A percentile compares a stretch with the other conserved stretches of the same genome.
phyloP scores from a whole-genome alignment of 2,113 vertebrate species.

The Dromas ardeola region DNA sequence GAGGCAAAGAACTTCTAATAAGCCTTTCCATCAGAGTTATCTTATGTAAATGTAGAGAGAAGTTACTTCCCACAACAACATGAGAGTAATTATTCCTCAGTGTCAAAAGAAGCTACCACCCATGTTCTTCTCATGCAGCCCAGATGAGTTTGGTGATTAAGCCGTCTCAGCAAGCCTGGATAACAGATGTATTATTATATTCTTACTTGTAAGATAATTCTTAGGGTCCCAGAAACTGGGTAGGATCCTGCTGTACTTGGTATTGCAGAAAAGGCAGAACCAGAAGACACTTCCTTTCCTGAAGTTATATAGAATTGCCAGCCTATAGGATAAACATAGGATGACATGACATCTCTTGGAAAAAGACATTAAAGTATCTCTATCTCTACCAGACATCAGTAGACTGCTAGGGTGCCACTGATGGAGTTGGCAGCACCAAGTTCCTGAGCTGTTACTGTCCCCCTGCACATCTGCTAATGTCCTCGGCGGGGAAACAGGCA shows the following conservation, averaged over 20 bases:
- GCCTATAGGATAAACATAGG: background rate
- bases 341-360: background rate
- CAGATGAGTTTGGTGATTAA: background rate
- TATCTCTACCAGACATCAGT: background rate
- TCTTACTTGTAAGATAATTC: background rate
- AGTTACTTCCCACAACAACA: background rate
- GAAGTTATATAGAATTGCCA: background rate
- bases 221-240: background rate
- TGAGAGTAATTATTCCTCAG: background rate
- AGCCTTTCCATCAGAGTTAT: background rate
- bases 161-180: background rate
- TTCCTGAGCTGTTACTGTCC: background rate
- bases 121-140: background rate
- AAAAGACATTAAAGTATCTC: background rate
- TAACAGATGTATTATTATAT: background rate
- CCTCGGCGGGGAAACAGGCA: background rate
- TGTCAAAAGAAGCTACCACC: background rate
- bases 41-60: background rate
- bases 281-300: background rate
- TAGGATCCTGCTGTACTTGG: background rate
- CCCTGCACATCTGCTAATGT: background rate
- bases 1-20: background rate
- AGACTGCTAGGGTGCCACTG: background rate
- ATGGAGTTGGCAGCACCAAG: background rate
- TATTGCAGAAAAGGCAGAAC: background rate